Percentiles rank a stretch among this genome's conserved stretches.
These are phyloP conservation scores for Orthonyx spaldingii DNA, from an alignment of 2,113 vertebrate genomes.

Conservation along the genomic window DNA sequence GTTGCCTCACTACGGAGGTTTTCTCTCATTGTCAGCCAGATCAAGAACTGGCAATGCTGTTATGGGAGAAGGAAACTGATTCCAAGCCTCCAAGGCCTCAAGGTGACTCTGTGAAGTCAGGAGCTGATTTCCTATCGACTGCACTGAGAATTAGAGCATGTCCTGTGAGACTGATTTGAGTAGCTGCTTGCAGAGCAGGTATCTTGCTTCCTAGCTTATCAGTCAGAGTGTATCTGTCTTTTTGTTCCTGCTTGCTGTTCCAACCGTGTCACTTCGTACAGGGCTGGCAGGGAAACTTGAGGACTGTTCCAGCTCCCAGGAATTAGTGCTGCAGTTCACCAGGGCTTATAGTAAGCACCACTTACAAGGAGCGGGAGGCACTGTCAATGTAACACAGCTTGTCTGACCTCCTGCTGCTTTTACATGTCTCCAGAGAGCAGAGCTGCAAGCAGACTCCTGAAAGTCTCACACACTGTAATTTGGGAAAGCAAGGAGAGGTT, in stretches of 20 bases:
- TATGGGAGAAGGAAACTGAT: not conserved
- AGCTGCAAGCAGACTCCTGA: not conserved
- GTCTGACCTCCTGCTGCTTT: not conserved
- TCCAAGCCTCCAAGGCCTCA: not conserved
- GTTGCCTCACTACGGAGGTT: not conserved
- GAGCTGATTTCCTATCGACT: not conserved
- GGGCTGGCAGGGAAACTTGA: not conserved
- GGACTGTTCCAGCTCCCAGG: not conserved
- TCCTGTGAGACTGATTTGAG: not conserved
- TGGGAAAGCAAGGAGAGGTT: not conserved
- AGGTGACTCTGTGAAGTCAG: not conserved
- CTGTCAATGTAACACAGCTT: not conserved
- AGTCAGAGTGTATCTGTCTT: not conserved
- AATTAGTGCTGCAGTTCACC: not conserved
- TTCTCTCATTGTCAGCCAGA: not conserved
- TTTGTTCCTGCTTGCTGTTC: not conserved
- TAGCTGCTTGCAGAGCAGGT: not conserved
- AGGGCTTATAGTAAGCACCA: not conserved
- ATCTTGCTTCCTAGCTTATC: not conserved
- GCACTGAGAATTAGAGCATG: not conserved
- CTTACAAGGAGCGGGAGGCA: not conserved
- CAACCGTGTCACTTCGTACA: not conserved
- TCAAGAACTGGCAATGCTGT: not conserved
- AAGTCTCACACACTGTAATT: not conserved
- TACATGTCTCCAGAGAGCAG: not conserved